phyloP scores from a whole-genome alignment of 2,888 invertebrate genomes.

The Drosophila dives region DNA sequence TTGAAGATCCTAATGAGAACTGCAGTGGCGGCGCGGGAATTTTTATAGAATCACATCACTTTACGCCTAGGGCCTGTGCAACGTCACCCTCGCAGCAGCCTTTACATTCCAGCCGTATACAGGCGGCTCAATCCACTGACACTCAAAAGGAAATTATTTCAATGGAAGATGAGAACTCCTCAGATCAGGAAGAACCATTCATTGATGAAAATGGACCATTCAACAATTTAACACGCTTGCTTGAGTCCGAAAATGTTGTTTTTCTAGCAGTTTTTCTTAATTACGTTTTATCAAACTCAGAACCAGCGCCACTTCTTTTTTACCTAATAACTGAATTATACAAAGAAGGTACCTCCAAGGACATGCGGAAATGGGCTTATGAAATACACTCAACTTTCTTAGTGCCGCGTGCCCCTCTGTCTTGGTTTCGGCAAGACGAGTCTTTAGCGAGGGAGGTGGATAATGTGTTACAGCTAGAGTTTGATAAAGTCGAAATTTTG shows the following conservation, averaged over 20 bases:
- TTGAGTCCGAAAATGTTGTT: constrained; percentile 91
- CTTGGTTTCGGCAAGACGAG: constrained; percentile 87
- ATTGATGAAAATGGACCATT: constrained; percentile 95
- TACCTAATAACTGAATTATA: constrained; percentile 96
- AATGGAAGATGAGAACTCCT: constrained; percentile 97
- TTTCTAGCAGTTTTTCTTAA: constrained; percentile 98
- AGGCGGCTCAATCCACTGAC: constrained; percentile 81
- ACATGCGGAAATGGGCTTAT: constrained; percentile 99
- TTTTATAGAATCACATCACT: constrained; percentile 78
- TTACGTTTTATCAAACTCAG: constrained; percentile 93
- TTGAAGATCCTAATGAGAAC: constrained; percentile 70
- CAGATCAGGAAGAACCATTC: constrained; percentile 92
- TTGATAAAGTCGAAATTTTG: constrained; percentile 95
- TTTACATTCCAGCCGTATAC: constrained; percentile 81
- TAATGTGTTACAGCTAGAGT: constrained; percentile 92
- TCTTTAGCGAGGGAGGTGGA: constrained; percentile 95
- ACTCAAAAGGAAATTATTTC: constrained; percentile 93
- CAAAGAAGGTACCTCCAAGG: constrained; percentile 93
- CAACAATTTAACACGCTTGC: constrained; percentile 91
- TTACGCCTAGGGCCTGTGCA: constrained; percentile 72
- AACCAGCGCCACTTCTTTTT: constrained; percentile 89
- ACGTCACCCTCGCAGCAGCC: constrained; percentile 63
- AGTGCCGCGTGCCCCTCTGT: constrained; percentile 90
- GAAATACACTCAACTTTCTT: constrained; percentile 99
- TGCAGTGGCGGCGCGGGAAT: constrained; percentile 61